Evolutionary conservation across 1,140 invertebrate species (phyloP), one percentile per base, ranked within the genome.

Genomic region (Diachasmimorpha longicaudata): DNA sequence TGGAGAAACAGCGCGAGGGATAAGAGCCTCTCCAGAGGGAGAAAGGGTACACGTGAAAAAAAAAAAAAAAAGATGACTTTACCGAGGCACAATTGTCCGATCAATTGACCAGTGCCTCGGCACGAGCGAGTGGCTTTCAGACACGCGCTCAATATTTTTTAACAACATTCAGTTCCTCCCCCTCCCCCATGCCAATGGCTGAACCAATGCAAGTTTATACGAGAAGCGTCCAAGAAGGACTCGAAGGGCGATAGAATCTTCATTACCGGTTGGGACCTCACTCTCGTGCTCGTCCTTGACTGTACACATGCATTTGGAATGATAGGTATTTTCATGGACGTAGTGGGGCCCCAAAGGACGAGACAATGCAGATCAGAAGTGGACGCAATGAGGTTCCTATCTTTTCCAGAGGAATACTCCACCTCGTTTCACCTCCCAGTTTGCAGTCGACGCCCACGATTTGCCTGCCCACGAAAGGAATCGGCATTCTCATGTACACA

Each of bases 111-210:
- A 42, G 21, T 70, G 42, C 69, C 39, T 70, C 19, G 69, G 69
- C 69, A 70, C 69, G 69, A 70, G 69, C 69, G 39, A 70, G 42
- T 70, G 69, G 69, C 69, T 70, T 70, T 70, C 69, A 70, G 69
- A 70, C 69, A 70, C 69, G 69, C 37, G 69, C 69, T 44, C 37
- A 25, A 19, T 44, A 70, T 37, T 69, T 69, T 69, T 69, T 48
- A 16, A n/a, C 48, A 19, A n/a, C 48, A 52, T n/a, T 16, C 31
- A 69, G 16, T 19, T n/a, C n/a, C n/a, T n/a, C n/a, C n/a, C n/a
- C n/a, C n/a, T n/a, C 0, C 1, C 69, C 11, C 21, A 48, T 48
- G 69, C 16, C 11, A 70, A 25, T 44, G 13, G 16, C n/a, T 14
- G 42, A 44, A n/a, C 14, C 14, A 52, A 52, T 52, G 48, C 48